A percentile compares a stretch with the other conserved stretches of the same genome.
These are phyloP conservation scores for Aurelia aurita DNA, from an alignment of 30 jellyfish, hydroid and myxozoan genomes.

Conservation along the genomic window DNA sequence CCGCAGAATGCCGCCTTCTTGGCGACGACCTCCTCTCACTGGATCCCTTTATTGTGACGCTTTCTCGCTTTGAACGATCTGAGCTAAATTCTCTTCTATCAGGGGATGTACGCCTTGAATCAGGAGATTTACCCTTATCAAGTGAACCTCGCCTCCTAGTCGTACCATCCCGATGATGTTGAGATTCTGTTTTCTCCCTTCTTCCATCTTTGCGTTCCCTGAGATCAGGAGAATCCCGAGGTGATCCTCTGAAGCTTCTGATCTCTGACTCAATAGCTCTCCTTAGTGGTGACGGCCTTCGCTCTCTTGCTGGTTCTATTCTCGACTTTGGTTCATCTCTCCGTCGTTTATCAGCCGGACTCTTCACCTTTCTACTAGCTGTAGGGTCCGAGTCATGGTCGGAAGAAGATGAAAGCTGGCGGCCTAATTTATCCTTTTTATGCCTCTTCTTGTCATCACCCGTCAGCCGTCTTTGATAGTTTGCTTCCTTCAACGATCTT, in stretches of 20 bases:
- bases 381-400: conserved; percentile 51
- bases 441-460: conserved; percentile 54
- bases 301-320: conserved; percentile 14
- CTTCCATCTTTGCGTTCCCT: conserved; percentile 55
- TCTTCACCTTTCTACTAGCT: conserved; percentile 17
- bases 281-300: conserved; percentile 15
- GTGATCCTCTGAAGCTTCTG: conserved; percentile 61
- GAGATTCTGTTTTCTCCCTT: conserved; percentile 56
- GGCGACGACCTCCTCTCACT: conserved; percentile 61
- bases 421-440: conserved; percentile 33
- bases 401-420: conserved; percentile 35
- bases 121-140: conserved; percentile 62
- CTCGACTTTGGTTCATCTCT: conserved; percentile 29
- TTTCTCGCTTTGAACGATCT: conserved; percentile 56
- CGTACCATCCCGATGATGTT: conserved; percentile 22
- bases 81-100: conserved; percentile 1
- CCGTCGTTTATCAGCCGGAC: conserved; percentile 49
- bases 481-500: conserved; percentile 62
- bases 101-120: conserved; percentile 64
- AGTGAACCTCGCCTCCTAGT: conserved; percentile 46
- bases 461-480: conserved; percentile 36
- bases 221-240: conserved; percentile 68
- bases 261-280: conserved; percentile 45
- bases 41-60: conserved; percentile 28
- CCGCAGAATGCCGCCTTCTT: conserved; percentile 40